Percentiles rank a stretch among this genome's conserved stretches.
Conservation (phyloP, 2,113 vertebrate species). For the Arenaria interpres region DNA sequence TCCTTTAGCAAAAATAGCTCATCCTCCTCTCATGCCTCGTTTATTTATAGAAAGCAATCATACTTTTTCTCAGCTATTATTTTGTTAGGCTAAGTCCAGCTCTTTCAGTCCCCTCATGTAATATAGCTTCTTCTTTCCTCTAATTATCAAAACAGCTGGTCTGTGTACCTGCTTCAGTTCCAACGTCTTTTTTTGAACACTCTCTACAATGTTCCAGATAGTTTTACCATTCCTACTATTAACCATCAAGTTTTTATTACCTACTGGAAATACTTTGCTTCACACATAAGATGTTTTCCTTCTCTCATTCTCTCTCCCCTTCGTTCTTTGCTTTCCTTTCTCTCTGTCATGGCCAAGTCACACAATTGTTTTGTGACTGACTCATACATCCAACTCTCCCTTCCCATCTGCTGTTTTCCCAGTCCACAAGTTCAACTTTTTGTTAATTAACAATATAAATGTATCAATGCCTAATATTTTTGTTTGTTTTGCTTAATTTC, state of each 20-base stretch:
- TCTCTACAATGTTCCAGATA: neutral
- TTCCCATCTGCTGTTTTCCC: neutral
- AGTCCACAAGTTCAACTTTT: neutral
- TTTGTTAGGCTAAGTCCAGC: slow-evolving; percentile 25
- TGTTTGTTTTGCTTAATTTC: neutral
- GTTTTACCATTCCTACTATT: neutral
- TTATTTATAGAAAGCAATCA: slow-evolving; percentile 63
- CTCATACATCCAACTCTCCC: neutral
- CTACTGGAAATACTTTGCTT: neutral
- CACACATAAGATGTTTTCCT: neutral
- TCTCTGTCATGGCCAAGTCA: neutral
- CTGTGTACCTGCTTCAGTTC: neutral
- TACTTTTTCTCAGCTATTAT: slow-evolving; percentile 39
- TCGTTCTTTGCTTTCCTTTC: neutral
- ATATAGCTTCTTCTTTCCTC: neutral
- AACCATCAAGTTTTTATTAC: neutral
- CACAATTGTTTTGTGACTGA: neutral
- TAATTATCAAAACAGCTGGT: neutral
- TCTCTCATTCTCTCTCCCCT: neutral
- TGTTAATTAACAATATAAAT: neutral
- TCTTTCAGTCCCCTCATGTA: neutral
- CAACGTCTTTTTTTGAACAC: neutral
- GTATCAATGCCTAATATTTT: neutral
- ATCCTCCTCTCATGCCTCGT: neutral
- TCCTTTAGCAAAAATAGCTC: slow-evolving; percentile 52